Percentiles rank a stretch among this genome's conserved stretches.
Evolutionary conservation across 2,113 vertebrate genomes (phyloP).

Genomic region (Sturnira hondurensis): DNA sequence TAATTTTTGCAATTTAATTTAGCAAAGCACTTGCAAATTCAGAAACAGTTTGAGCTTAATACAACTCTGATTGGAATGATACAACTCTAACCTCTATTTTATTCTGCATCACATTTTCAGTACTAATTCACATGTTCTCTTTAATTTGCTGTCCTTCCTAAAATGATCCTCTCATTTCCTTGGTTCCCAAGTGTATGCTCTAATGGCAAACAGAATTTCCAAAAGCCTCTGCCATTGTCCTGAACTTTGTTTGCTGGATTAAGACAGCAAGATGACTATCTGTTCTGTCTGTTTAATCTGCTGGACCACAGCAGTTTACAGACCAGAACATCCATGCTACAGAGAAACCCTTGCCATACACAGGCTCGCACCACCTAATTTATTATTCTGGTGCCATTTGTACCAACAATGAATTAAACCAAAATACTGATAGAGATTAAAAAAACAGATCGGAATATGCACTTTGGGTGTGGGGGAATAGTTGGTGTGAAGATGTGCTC

Average conservation of each 20-base stretch:
- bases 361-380: not conserved
- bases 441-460: not conserved
- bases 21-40: slow-evolving; percentile 9
- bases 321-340: not conserved
- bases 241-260: not conserved
- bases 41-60: slow-evolving; percentile 6
- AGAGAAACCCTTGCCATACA: not conserved
- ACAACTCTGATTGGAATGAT: not conserved
- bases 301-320: not conserved
- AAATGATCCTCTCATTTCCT: not conserved
- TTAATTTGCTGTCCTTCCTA: not conserved
- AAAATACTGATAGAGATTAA: not conserved
- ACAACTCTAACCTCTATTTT: not conserved
- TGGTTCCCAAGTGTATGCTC: not conserved
- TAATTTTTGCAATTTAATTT: not conserved
- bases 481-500: not conserved
- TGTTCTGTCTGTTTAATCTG: not conserved
- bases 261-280: not conserved
- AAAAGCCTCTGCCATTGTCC: not conserved
- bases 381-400: not conserved
- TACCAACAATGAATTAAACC: not conserved
- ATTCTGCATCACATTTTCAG: not conserved
- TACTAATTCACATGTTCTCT: slow-evolving; percentile 2
- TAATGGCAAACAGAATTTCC: not conserved
- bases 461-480: not conserved